Evolutionary conservation across 2,797 vertebrate species (phyloP).

Genomic region (Triplophysa yarkandensis): DNA sequence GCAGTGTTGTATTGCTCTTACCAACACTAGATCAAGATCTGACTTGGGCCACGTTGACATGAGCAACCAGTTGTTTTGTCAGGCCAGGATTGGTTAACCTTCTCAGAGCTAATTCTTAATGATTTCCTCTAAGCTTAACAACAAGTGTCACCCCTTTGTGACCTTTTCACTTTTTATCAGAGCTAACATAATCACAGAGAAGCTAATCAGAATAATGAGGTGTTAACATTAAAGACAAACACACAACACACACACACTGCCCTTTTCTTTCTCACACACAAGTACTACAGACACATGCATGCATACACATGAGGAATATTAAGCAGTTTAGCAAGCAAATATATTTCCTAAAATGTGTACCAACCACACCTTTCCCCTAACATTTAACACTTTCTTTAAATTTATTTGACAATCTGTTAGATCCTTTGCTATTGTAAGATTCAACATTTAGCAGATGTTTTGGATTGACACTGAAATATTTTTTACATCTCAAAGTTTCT

Average conservation of each 20-base stretch:
- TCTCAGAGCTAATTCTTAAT: conserved; percentile 71
- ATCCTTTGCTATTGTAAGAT: background rate
- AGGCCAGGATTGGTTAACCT: conserved; percentile 66
- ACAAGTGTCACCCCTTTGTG: conserved; percentile 57
- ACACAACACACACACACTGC: background rate
- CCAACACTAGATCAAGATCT: background rate
- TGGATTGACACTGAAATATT: background rate
- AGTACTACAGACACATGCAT: conserved; percentile 1
- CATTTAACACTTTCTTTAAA: background rate
- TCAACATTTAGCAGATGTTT: conserved; percentile 9
- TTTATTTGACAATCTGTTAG: conserved; percentile 9
- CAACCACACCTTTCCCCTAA: background rate
- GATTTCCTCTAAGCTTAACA: conserved; percentile 64
- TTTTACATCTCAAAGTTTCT: conserved; percentile 4
- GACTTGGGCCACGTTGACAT: background rate
- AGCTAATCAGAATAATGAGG: conserved; percentile 70
- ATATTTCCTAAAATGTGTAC: background rate
- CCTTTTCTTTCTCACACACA: conserved; percentile 1
- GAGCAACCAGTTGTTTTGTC: conserved; percentile 20
- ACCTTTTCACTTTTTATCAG: conserved; percentile 76
- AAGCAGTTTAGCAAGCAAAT: background rate
- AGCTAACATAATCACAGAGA: conserved; percentile 65
- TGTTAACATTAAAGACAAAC: conserved; percentile 51
- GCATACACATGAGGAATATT: background rate
- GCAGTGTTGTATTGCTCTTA: no score